These are phyloP conservation scores for Neelides folsomi DNA, from an alignment of 2,888 invertebrate genomes.

Conservation along the genomic window DNA sequence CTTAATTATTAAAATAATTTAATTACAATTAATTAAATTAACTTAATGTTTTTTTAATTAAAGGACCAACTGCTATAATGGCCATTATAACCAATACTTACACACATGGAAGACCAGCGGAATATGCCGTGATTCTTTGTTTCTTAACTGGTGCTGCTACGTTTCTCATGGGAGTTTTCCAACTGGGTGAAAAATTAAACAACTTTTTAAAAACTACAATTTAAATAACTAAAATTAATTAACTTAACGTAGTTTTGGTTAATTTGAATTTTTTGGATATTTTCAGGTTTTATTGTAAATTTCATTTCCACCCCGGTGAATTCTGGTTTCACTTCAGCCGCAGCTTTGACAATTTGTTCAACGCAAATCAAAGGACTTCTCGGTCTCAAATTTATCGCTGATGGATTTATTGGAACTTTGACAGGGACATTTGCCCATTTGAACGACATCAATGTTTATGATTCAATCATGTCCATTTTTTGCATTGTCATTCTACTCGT, in stretches of 20 bases:
- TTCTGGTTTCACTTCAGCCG: conserved; percentile 25
- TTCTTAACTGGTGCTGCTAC: conserved; percentile 30
- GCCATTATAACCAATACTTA: conserved; percentile 29
- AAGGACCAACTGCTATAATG: conserved; percentile 25
- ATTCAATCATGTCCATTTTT: conserved; percentile 23
- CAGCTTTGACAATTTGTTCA: conserved; percentile 14
- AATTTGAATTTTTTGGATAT: no score
- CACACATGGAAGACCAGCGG: conserved; percentile 23
- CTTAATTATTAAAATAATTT: background rate
- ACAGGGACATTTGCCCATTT: conserved; percentile 22
- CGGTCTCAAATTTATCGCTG: conserved; percentile 28
- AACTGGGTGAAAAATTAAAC: conserved; percentile 21
- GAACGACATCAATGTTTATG: conserved; percentile 20
- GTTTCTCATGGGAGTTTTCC: conserved; percentile 26
- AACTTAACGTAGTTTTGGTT: no score
- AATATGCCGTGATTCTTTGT: conserved; percentile 25
- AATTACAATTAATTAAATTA: background rate
- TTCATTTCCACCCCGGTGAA: conserved; percentile 30
- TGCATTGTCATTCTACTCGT: conserved; percentile 25
- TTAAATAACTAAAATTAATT: no score
- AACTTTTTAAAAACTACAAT: no score
- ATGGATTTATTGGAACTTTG: conserved; percentile 30
- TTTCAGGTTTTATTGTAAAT: conserved; percentile 31
- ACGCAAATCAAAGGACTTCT: conserved; percentile 30
- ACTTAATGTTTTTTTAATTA: background rate